phyloP scores from a whole-genome alignment of 2,888 invertebrate species.

The Pammene aurita region DNA sequence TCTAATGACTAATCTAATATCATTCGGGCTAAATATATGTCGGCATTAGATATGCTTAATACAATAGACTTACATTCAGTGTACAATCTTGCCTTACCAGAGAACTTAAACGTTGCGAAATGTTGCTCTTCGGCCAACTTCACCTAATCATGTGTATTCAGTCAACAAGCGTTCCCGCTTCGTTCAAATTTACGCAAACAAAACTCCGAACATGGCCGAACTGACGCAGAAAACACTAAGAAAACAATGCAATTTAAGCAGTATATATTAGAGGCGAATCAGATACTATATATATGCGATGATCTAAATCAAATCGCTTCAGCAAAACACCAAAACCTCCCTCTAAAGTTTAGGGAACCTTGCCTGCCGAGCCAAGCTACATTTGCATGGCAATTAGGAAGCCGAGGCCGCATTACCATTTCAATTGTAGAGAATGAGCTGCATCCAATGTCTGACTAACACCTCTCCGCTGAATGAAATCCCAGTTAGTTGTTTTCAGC shows the following conservation, averaged over 20 bases:
- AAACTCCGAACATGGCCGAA: conserved; percentile 38
- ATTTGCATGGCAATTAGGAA: conserved; percentile 76
- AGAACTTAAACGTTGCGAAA: conserved; percentile 12
- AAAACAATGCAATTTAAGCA: conserved; percentile 12
- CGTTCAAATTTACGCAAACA: conserved; percentile 47
- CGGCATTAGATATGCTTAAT: background rate
- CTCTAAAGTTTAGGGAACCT: conserved; percentile 25
- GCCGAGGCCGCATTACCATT: conserved; percentile 71
- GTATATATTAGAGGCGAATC: background rate
- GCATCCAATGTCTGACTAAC: conserved; percentile 52
- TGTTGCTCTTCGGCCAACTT: conserved; percentile 21
- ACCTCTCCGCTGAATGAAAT: conserved; percentile 57
- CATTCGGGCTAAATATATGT: background rate
- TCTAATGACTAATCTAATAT: background rate
- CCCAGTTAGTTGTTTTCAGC: conserved; percentile 59
- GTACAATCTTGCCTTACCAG: background rate
- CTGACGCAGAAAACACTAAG: conserved; percentile 8
- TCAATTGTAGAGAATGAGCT: conserved; percentile 71
- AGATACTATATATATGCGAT: background rate
- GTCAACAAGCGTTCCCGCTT: conserved; percentile 42
- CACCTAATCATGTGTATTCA: conserved; percentile 34
- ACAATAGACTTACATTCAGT: background rate
- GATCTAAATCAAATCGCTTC: conserved; percentile 5
- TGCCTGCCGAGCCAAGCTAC: conserved; percentile 48
- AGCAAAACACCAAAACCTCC: conserved; percentile 15